Base-by-base conservation (phyloP, 2,797 vertebrate genomes). In the Macrochelys suwanniensis region DNA sequence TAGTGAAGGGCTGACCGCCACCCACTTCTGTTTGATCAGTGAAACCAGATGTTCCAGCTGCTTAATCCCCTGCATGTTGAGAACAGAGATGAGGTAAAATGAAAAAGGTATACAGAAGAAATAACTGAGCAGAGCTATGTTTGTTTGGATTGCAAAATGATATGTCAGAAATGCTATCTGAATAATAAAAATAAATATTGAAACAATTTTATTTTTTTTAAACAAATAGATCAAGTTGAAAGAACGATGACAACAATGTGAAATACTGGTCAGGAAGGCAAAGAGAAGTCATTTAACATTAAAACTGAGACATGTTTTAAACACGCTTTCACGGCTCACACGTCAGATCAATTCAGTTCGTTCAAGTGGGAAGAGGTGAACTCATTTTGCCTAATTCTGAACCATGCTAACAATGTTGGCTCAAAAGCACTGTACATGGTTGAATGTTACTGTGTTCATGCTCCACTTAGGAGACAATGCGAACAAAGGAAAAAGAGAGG, bases 1-100 rank as follows among this genome's bases (percentile, higher is more conserved):
- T 88, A 85, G 91, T 54, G 84, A 95, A 84, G 23, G 37, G 59
- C 7, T 89, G 88, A 95, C 71, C 90, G 94, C 91, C 90, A 95
- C 88, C 77, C 94, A 88, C 23, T 96, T 92, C 71, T 88, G 31
- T 81, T 89, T 93, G 71, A 79, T 94, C 90, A 96, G 17, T 92
- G 42, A 94, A 97, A 97, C 92, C 85, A 97, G 89, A 88, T 96
- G 89, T 94, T 97, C 26, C 42, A 82, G 50, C 82, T 89, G 28
- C 59, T 77, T 87, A 89, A 92, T 87, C 84, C 37, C 77, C 53
- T 88, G 68, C 65, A 87, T 25, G 89, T 37, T 91, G n/a, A 68
- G 21, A 33, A 17, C 4, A 0, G 87, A 95, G 82, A 95, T 97
- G 95, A 97, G 84, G 89, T 97, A 94, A 97, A 56, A 90, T 42